A percentile compares a stretch with the other conserved stretches of the same genome.
Evolutionary conservation across 2,888 invertebrate species (phyloP).

Genomic region (Poecilobothrus nobilitatus): DNA sequence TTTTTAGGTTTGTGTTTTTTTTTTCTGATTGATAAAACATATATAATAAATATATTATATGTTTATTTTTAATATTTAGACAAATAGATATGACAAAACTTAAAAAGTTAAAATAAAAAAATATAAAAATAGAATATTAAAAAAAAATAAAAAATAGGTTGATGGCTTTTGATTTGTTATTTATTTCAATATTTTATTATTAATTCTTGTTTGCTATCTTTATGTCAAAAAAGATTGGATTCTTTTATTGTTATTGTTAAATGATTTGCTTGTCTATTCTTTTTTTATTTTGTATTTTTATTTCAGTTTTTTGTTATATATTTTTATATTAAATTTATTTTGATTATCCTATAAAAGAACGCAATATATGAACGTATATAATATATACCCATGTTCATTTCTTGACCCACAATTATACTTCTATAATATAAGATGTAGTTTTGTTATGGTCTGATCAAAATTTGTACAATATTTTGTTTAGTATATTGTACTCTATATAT

Average conservation of each 20-base stretch:
- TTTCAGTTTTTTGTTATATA: not conserved
- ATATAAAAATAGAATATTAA: no score
- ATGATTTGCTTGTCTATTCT: not conserved
- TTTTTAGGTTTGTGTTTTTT: no score
- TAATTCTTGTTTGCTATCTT: not conserved
- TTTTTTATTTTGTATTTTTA: no score
- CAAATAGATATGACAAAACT: not conserved
- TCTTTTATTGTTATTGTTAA: not conserved
- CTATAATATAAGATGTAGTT: no score
- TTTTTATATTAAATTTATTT: not conserved
- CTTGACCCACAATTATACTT: no score
- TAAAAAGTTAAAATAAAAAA: no score
- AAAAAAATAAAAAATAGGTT: not conserved
- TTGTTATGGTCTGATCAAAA: no score
- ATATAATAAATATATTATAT: not conserved
- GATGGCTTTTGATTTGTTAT: not conserved
- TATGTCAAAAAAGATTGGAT: slow-evolving; percentile 1
- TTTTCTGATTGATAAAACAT: not conserved
- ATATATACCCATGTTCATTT: no score
- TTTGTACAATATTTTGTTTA: no score
- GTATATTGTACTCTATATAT: no score
- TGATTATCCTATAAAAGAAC: no score
- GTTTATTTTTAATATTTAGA: not conserved
- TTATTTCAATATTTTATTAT: not conserved
- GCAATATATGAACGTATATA: no score